Evolutionary conservation across 2,797 vertebrate genomes (phyloP), one percentile per base, ranked within the genome.

Genomic region (Pseudochromis fuscus): DNA sequence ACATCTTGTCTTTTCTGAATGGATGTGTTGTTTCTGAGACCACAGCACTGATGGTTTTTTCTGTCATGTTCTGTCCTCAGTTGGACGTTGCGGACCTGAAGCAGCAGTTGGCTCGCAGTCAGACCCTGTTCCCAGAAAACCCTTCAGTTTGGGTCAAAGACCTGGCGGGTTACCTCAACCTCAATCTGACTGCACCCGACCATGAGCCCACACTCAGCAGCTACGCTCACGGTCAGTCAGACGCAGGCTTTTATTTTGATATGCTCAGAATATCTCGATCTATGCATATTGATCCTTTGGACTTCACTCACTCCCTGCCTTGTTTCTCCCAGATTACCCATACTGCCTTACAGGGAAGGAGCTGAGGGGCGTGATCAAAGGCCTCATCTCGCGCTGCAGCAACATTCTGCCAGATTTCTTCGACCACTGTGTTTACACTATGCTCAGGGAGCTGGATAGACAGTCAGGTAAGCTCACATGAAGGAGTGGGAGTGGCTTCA

Each of bases 141-240:
- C 97, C 97, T 0, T 96, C 95, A 0, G 96, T 99, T 52, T 99
- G 98, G 98, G 88, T 98, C 81, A 99, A 98, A 92, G 98, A 99
- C 90, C 92, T 99, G 87, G 97, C 97, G 0, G 95, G 97, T 19
- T 98, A 98, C 86, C 96, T 99, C 73, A 99, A 99, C 93, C 94
- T 94, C 88, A 95, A 97, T 45, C 94, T 99, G 59, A 95, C 95
- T 0, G 94, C 93, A 0, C 95, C 95, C 1, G 91, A 93, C 46
- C 88, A 87, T 0, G 98, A 98, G 67, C 95, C 96, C 40, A 94
- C 94, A 0, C 95, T 98, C 72, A 97, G 95, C 94, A 96, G 94
- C 88, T 92, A 97, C 11, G 49, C 95, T n/a, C 95, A 96, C 0
- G 98, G 97, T 93, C 18, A 4, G 89, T 79, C 62, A 37, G 5